These are phyloP conservation scores for Philhelius pedissequus DNA, from an alignment of 2,888 invertebrate genomes.

Conservation along the genomic window DNA sequence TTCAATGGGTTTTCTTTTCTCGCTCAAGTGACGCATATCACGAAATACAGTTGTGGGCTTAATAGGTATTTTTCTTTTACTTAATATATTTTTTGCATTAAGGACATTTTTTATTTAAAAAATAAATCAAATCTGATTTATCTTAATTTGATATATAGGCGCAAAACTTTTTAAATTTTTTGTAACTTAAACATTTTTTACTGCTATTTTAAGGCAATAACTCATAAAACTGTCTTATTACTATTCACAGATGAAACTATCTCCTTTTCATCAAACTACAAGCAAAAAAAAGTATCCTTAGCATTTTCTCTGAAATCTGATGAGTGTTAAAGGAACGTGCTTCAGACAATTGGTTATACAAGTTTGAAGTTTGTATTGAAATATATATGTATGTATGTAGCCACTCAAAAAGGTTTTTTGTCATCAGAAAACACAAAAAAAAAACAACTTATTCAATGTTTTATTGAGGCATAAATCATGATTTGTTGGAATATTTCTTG, in stretches of 20 bases:
- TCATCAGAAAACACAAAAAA: background rate
- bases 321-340: background rate
- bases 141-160: background rate
- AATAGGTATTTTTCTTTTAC: background rate
- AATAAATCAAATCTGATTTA: conserved; percentile 11
- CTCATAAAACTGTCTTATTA: conserved; percentile 21
- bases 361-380: background rate
- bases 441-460: background rate
- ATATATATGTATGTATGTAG: background rate
- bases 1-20: background rate
- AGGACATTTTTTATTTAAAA: background rate
- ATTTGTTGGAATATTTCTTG: conserved; percentile 5
- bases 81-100: background rate
- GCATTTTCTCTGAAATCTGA: background rate
- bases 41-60: background rate
- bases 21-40: conserved; percentile 34
- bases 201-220: background rate
- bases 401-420: background rate
- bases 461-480: background rate
- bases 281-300: background rate
- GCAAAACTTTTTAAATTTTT: background rate
- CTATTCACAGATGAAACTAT: conserved; percentile 22
- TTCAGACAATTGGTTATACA: background rate
- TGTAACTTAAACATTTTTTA: background rate
- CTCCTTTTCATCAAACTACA: background rate